phyloP scores from a whole-genome alignment of 2,113 vertebrate species.

The Trochalopteron elliotii region DNA sequence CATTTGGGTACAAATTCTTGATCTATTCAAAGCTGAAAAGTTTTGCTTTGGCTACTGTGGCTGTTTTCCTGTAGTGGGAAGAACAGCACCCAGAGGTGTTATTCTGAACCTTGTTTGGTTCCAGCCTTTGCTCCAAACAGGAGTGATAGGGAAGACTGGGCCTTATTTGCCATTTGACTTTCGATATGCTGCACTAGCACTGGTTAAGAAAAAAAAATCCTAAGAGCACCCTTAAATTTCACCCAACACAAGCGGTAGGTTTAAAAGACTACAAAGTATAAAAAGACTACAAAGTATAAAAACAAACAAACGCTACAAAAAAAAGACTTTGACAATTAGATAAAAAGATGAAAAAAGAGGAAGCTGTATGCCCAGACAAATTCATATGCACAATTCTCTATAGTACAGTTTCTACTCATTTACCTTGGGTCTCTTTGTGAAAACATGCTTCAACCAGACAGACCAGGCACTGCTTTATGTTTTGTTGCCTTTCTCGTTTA shows the following conservation, averaged over 20 bases:
- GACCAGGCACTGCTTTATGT: neutral
- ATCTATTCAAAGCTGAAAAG: conserved; percentile 66
- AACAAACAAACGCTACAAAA: neutral
- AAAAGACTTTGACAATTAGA: neutral
- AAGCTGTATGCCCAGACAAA: neutral
- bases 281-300: neutral
- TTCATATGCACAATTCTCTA: neutral
- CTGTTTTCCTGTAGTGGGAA: neutral
- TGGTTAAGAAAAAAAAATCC: neutral
- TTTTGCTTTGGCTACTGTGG: neutral
- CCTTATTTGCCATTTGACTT: neutral
- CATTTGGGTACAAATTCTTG: conserved; percentile 73
- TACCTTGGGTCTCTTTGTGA: neutral
- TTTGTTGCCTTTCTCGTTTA: neutral
- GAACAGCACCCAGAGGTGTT: neutral
- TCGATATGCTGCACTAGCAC: neutral
- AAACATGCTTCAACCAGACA: neutral
- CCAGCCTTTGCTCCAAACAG: neutral
- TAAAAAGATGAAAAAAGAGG: neutral
- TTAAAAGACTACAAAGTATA: neutral
- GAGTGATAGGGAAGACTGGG: neutral
- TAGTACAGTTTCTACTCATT: neutral
- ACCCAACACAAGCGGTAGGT: neutral
- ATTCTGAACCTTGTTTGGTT: neutral
- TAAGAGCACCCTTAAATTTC: neutral